phyloP scores from a whole-genome alignment of 2,888 invertebrate genomes.

The Drosophila testacea region DNA sequence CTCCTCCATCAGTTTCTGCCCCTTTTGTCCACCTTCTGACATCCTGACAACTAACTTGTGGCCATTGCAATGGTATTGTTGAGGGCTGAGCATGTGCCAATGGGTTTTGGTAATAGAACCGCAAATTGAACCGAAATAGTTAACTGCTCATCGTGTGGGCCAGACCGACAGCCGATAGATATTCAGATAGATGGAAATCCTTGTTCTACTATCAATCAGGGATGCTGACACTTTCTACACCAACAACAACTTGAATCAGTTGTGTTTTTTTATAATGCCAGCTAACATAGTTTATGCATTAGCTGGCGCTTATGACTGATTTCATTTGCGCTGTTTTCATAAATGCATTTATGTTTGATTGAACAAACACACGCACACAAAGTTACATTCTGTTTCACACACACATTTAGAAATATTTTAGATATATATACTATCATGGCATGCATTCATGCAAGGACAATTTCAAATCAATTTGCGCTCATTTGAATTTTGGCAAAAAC shows the following conservation, averaged over 20 bases:
- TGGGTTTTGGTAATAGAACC: slow-evolving; percentile 69
- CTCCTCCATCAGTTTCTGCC: slow-evolving; percentile 2
- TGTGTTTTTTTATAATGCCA: slow-evolving; percentile 20
- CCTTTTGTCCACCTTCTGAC: neutral
- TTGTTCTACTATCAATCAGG: slow-evolving; percentile 13
- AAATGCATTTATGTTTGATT: slow-evolving; percentile 42
- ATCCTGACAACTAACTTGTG: slow-evolving; percentile 32
- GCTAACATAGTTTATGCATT: slow-evolving; percentile 56
- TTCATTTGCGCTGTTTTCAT: slow-evolving; percentile 42
- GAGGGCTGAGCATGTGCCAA: slow-evolving; percentile 59
- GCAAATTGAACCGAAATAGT: slow-evolving; percentile 69
- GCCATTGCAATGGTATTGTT: neutral
- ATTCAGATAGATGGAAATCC: slow-evolving; percentile 10
- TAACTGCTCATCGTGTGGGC: slow-evolving; percentile 27
- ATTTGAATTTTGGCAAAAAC: slow-evolving; percentile 65
- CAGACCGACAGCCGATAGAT: neutral
- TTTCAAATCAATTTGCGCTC: slow-evolving; percentile 69
- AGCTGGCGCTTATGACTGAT: slow-evolving; percentile 47
- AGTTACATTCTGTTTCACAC: neutral
- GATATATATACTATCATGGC: slow-evolving; percentile 3
- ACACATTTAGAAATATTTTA: neutral
- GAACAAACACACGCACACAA: slow-evolving; percentile 16
- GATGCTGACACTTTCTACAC: slow-evolving; percentile 3
- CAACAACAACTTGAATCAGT: neutral
- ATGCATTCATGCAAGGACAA: slow-evolving; percentile 52